phyloP scores from a whole-genome alignment of 2,797 vertebrate genomes.

The Aselliscus stoliczkanus region DNA sequence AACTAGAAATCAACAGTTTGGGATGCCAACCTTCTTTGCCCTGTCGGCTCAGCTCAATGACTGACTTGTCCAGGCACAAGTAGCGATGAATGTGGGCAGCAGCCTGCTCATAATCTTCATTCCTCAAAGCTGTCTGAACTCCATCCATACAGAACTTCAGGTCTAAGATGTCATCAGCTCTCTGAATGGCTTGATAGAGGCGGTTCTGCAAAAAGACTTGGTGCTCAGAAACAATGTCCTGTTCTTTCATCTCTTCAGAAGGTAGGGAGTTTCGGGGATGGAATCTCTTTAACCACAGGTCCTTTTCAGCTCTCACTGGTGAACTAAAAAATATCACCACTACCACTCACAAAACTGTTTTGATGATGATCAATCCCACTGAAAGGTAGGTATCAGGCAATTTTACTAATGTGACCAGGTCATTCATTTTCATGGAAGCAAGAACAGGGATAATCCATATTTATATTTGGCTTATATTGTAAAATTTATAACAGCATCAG shows the following conservation, averaged over 20 bases:
- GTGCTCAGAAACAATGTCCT: slow-evolving; percentile 29
- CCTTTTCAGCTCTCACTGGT: neutral
- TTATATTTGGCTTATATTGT: neutral
- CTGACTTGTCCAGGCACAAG: slow-evolving; percentile 95
- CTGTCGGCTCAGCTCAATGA: slow-evolving; percentile 97
- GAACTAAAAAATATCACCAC: neutral
- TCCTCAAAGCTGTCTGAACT: slow-evolving; percentile 93
- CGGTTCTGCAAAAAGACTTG: slow-evolving; percentile 87
- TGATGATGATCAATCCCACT: neutral
- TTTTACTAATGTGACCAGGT: neutral
- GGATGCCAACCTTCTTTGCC: slow-evolving; percentile 91
- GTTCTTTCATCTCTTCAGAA: slow-evolving; percentile 1
- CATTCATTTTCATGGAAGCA: neutral
- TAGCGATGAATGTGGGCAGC: slow-evolving; percentile 98
- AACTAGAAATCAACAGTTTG: neutral
- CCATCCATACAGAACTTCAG: slow-evolving; percentile 99
- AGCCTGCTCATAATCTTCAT: slow-evolving; percentile 96
- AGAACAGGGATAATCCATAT: neutral
- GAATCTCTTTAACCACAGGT: neutral
- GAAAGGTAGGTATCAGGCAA: neutral
- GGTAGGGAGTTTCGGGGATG: neutral
- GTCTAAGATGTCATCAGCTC: slow-evolving; percentile 96
- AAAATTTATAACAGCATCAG: neutral
- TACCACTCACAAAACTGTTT: neutral
- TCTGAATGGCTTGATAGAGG: slow-evolving; percentile 98